A percentile compares a stretch with the other conserved stretches of the same genome.
phyloP scores from a whole-genome alignment of 2,113 vertebrate genomes.

The Dunckerocampus dactyliophorus region DNA sequence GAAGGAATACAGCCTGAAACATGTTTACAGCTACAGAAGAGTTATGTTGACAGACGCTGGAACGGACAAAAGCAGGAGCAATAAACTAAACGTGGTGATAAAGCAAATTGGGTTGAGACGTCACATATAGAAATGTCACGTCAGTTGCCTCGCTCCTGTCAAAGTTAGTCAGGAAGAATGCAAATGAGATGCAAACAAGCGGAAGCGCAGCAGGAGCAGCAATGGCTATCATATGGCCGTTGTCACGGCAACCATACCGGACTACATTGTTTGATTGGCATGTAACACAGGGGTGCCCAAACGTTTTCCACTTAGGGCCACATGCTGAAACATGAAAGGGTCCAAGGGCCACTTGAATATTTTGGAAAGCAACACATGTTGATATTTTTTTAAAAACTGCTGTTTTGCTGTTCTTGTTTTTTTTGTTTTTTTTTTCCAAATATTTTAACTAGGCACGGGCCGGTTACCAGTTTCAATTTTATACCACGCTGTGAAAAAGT shows the following conservation, averaged over 20 bases:
- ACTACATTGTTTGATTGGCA: slow-evolving; percentile 31
- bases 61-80: slow-evolving; percentile 3
- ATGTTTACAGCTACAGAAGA: background rate
- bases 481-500: too few relatives aligned
- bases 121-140: slow-evolving; percentile 42
- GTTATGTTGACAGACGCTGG: slow-evolving; percentile 7
- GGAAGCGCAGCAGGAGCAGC: slow-evolving; percentile 55
- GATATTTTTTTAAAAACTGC: too few relatives aligned
- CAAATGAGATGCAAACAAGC: slow-evolving; percentile 76
- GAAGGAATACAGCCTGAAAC: too few relatives aligned
- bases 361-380: too few relatives aligned
- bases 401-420: too few relatives aligned
- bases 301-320: too few relatives aligned
- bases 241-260: slow-evolving; percentile 67
- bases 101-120: slow-evolving; percentile 29
- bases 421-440: too few relatives aligned
- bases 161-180: slow-evolving; percentile 76
- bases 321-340: too few relatives aligned
- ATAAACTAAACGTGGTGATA: background rate
- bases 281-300: too few relatives aligned
- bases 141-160: slow-evolving; percentile 51
- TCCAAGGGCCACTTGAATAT: too few relatives aligned
- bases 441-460: too few relatives aligned
- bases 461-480: too few relatives aligned
- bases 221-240: slow-evolving; percentile 57